Base-by-base conservation (phyloP, 2,888 invertebrate genomes). In the Digitonthophagus gazella region DNA sequence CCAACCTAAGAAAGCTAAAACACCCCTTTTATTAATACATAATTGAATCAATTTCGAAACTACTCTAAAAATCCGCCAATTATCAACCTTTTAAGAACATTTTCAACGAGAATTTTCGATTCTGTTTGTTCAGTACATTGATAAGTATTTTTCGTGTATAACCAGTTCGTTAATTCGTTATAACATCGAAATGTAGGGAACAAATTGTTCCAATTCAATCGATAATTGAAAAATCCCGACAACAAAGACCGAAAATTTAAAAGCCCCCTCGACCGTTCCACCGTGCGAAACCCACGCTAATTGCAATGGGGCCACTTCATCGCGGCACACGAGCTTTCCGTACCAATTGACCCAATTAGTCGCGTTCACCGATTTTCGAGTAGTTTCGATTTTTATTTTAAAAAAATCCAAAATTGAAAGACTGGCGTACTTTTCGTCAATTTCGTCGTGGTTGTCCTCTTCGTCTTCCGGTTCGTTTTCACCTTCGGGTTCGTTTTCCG, bases 1-100 rank as follows among this genome's bases (percentile, higher is more conserved):
- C 73, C 75, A 76, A 71, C 70, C 73, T 72, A 69, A 76, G 74
- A 55, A 76, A 75, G 75, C 76, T 76, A 76, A 64, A 76, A 75
- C 66, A 44, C 28, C 28, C 28, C 28, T n/a, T n/a, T n/a, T n/a
- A n/a, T 8, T 8, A 44, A 44, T 6, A 44, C 1, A 44, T 2
- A 44, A 1, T 5, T 8, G 11, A 44, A 44, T 8, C 6, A 44
- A 44, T 2, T n/a, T 61, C 20, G 8, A 61, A 61, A 19, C 1
- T 61, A n/a, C 28, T 44, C 28, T 6, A 44, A 44, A 44, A 44
- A 44, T 44, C 28, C 28, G 28, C 3, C 1, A 44, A 44, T 44
- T 44, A 44, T n/a, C n/a, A n/a, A n/a, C n/a, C n/a, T n/a, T n/a
- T n/a, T n/a, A n/a, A n/a, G n/a, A n/a, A n/a, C n/a, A n/a, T n/a